These are phyloP conservation scores for Typhlichthys eigenmanni DNA, from an alignment of 2,797 vertebrate species.

Conservation along the genomic window DNA sequence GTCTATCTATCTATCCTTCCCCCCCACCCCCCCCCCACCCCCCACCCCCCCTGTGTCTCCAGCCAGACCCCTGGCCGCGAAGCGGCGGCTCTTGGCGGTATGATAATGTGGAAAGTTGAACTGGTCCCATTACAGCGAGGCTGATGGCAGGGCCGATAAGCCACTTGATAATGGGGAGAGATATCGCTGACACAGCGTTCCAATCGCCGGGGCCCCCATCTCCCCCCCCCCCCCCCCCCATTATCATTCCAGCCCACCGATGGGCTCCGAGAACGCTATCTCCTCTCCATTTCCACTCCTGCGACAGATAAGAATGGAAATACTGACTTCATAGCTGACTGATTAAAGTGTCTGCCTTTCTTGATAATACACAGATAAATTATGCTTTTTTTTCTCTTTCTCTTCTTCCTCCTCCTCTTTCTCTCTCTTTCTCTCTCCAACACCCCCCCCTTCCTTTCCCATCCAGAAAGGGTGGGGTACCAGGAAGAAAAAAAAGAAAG, in stretches of 20 bases:
- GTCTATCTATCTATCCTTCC: too few species aligned
- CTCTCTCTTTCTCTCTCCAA: conserved; percentile 42
- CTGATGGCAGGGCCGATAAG: conserved; percentile 93
- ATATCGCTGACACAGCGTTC: conserved; percentile 91
- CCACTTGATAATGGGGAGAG: conserved; percentile 94
- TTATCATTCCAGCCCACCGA: conserved; percentile 99
- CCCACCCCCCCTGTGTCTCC: conserved; percentile 64
- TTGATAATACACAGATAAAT: conserved; percentile 99
- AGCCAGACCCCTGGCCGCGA: conserved; percentile 86
- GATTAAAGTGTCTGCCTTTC: conserved; percentile 99
- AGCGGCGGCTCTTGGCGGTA: conserved; percentile 92
- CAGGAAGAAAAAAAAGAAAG: not conserved
- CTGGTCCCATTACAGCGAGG: conserved; percentile 99
- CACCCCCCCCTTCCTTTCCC: not conserved
- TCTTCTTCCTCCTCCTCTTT: conserved; percentile 27
- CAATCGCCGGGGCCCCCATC: conserved; percentile 80
- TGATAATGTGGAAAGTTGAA: conserved; percentile 99
- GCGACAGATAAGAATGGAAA: conserved; percentile 99
- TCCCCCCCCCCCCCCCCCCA: conserved; percentile 73
- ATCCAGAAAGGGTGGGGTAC: conserved; percentile 55
- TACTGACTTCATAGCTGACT: conserved; percentile 99
- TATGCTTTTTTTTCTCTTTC: conserved; percentile 87
- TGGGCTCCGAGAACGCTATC: conserved; percentile 93
- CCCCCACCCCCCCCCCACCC: not conserved
- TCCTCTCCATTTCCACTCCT: conserved; percentile 99